Conservation (phyloP, 1,140 invertebrate genomes). For the Harpegnathos saltator region DNA sequence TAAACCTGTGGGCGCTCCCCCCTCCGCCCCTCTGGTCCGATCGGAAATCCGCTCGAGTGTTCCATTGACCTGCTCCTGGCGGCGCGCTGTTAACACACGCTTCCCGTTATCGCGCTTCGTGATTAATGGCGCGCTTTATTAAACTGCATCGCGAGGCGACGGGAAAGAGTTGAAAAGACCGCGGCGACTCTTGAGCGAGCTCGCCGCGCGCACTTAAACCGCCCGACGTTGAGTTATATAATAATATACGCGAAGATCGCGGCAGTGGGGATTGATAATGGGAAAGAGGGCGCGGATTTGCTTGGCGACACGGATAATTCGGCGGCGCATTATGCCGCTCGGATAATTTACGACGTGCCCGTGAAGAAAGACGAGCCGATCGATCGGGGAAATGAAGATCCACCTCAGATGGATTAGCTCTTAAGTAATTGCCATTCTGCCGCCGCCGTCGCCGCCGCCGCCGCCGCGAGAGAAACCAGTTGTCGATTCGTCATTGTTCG, state of each 20-base stretch:
- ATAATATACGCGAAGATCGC: conserved; percentile 7
- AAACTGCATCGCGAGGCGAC: conserved; percentile 19
- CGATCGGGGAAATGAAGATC: not conserved
- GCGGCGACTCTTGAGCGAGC: not conserved
- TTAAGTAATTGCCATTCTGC: not conserved
- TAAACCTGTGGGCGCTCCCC: conserved; percentile 57
- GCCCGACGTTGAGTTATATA: conserved; percentile 5
- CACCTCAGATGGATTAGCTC: not conserved
- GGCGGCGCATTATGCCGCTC: not conserved
- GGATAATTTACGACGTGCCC: conserved; percentile 1
- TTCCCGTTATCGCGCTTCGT: conserved; percentile 43
- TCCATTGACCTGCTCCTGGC: conserved; percentile 63
- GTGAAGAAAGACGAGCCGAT: conserved; percentile 1
- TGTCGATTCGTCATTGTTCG: conserved; percentile 7
- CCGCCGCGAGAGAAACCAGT: too few species aligned
- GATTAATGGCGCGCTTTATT: conserved; percentile 57
- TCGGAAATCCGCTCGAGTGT: conserved; percentile 70
- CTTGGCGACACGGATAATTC: not conserved
- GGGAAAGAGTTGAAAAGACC: conserved; percentile 38
- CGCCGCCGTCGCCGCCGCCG: too few species aligned
- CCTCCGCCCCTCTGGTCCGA: too few species aligned
- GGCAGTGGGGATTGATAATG: conserved; percentile 9
- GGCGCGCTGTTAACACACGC: conserved; percentile 47
- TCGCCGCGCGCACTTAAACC: not conserved
- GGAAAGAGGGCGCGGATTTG: not conserved